phyloP scores from a whole-genome alignment of 2,888 invertebrate species.

The Lepidochitona cinerea region DNA sequence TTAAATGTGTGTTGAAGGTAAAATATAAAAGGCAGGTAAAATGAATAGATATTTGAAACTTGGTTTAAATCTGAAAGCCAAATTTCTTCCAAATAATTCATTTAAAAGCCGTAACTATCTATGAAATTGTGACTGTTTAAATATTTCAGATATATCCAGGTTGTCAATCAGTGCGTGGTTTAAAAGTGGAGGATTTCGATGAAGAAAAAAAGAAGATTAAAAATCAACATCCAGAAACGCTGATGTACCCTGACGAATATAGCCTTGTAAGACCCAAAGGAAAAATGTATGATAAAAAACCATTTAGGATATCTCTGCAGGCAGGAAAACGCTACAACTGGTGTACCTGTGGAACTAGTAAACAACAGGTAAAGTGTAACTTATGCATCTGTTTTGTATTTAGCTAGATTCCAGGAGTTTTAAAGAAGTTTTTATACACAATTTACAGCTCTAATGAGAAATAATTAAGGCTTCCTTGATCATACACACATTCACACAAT shows the following conservation, averaged over 20 bases:
- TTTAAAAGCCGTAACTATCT: too few relatives aligned
- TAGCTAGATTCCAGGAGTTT: background rate
- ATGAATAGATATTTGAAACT: too few relatives aligned
- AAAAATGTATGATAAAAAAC: conserved; percentile 87
- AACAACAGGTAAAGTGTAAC: conserved; percentile 76
- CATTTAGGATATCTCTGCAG: conserved; percentile 83
- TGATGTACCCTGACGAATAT: conserved; percentile 33
- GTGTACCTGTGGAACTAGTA: conserved; percentile 96
- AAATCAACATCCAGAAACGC: conserved; percentile 46
- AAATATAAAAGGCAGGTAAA: too few relatives aligned
- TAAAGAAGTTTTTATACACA: too few relatives aligned
- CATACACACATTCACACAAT: too few relatives aligned
- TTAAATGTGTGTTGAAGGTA: too few relatives aligned
- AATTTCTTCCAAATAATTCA: too few relatives aligned
- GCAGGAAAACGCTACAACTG: conserved; percentile 85
- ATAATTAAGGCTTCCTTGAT: too few relatives aligned
- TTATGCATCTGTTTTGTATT: background rate
- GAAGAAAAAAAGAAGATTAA: conserved; percentile 11
- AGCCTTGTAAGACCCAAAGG: conserved; percentile 75
- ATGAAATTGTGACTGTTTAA: too few relatives aligned
- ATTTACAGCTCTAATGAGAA: too few relatives aligned
- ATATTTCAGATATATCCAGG: background rate
- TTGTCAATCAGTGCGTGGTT: background rate
- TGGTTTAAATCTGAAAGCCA: too few relatives aligned
- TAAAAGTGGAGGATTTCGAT: conserved; percentile 12